phyloP scores from a whole-genome alignment of 2,113 vertebrate species.

The Tiliqua scincoides region DNA sequence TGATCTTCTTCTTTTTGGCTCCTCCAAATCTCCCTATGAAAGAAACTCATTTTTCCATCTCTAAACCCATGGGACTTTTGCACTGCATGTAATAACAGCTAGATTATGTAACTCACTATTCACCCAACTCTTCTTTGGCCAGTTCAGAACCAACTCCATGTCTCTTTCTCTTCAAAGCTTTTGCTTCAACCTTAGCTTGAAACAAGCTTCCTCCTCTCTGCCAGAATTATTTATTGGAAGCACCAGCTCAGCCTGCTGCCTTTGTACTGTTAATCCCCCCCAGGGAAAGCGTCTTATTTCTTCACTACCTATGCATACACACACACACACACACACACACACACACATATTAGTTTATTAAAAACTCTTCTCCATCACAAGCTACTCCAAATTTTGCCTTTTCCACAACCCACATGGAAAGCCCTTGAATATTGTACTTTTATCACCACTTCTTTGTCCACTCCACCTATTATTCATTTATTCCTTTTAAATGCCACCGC shows the following conservation, averaged over 20 bases:
- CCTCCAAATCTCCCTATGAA: conserved; percentile 67
- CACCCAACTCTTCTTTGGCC: neutral
- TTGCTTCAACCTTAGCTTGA: neutral
- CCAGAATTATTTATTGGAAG: too few species aligned
- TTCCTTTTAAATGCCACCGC: too few species aligned
- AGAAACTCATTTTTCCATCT: conserved; percentile 59
- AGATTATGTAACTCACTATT: neutral
- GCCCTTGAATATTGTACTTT: too few species aligned
- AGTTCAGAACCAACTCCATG: neutral
- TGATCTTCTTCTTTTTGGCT: conserved; percentile 67
- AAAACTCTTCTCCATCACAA: neutral
- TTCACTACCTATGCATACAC: neutral
- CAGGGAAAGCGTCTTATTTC: neutral
- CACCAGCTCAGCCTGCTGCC: neutral
- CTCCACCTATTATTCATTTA: too few species aligned
- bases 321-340: neutral
- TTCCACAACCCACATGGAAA: neutral
- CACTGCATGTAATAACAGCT: neutral
- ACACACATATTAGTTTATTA: neutral
- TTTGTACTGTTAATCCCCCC: neutral
- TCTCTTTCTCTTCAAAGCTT: neutral
- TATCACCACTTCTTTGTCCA: too few species aligned
- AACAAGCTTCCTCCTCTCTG: too few species aligned
- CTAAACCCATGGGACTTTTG: neutral
- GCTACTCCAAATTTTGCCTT: neutral